Conservation (phyloP, 2,888 invertebrate genomes). For the Conomelus anceps region DNA sequence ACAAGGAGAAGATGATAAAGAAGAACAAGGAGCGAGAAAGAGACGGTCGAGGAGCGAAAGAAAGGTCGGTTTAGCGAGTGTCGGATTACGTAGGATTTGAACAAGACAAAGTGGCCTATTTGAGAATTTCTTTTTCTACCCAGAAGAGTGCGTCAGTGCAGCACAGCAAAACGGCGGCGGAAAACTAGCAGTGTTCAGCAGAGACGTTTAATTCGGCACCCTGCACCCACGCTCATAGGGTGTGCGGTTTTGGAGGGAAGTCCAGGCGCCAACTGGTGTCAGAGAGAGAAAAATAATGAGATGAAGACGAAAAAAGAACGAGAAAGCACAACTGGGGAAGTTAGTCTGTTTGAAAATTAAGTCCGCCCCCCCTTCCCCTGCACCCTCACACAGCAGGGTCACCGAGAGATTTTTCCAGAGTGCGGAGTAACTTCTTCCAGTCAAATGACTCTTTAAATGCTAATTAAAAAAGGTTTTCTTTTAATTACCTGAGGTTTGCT, state of each 20-base stretch:
- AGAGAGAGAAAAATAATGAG: not conserved
- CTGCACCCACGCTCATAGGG: not conserved
- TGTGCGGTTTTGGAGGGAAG: not conserved
- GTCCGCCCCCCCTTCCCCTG: not conserved
- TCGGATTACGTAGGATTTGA: not conserved
- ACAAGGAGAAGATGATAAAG: not conserved
- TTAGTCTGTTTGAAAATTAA: not conserved
- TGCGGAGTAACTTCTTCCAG: not conserved
- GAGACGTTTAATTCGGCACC: not conserved
- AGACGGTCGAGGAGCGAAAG: conserved; percentile 5
- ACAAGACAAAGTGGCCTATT: not conserved
- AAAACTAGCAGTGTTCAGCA: not conserved
- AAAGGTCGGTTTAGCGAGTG: not conserved
- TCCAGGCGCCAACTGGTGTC: not conserved
- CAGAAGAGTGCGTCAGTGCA: not conserved
- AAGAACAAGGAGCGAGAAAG: conserved; percentile 9
- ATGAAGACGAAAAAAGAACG: not conserved
- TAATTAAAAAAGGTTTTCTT: not conserved
- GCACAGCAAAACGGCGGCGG: not conserved
- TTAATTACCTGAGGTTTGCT: not conserved
- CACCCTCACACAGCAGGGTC: not conserved
- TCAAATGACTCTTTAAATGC: not conserved
- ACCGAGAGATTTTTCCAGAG: not conserved
- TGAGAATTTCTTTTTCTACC: not conserved
- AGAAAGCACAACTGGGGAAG: not conserved